Percentiles rank a stretch among this genome's conserved stretches.
Conservation (phyloP, 2,797 vertebrate genomes). For the Melanotaenia parkinsoni region DNA sequence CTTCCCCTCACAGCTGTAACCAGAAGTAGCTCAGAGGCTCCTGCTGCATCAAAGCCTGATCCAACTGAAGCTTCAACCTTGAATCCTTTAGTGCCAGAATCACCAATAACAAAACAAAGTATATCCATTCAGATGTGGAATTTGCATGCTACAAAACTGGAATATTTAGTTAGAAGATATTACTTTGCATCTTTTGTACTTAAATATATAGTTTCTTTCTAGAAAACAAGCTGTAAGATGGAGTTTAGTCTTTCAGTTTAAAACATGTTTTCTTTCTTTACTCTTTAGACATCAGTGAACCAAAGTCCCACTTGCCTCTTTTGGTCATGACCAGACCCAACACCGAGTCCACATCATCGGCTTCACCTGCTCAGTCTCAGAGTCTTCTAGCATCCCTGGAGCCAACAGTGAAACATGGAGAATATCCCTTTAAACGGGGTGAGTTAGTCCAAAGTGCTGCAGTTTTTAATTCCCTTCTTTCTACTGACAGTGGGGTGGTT, state of each 20-base stretch:
- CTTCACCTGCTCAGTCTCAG: slow-evolving; percentile 46
- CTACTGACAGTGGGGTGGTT: no score
- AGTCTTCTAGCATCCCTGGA: slow-evolving; percentile 67
- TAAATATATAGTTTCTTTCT: neutral
- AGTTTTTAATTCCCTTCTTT: no score
- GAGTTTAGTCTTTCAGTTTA: neutral
- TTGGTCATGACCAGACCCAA: slow-evolving; percentile 46
- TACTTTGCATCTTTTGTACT: neutral
- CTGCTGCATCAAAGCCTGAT: slow-evolving; percentile 33
- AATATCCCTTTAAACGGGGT: slow-evolving; percentile 84
- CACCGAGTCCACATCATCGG: slow-evolving; percentile 47
- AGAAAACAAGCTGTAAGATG: no score
- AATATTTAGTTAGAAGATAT: neutral
- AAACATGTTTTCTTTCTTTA: neutral
- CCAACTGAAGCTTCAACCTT: neutral
- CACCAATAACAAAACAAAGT: slow-evolving; percentile 22
- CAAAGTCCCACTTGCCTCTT: slow-evolving; percentile 34
- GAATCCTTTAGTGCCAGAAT: slow-evolving; percentile 29
- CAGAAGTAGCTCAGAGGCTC: slow-evolving; percentile 54
- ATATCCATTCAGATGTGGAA: slow-evolving; percentile 50
- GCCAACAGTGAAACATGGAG: slow-evolving; percentile 67
- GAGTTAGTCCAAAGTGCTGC: slow-evolving; percentile 32
- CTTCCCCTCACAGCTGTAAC: slow-evolving; percentile 50
- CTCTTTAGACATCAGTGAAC: slow-evolving; percentile 51
- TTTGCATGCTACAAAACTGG: neutral